Base-by-base conservation (phyloP, 2,888 invertebrate genomes). In the Lycophotia porphyrea region DNA sequence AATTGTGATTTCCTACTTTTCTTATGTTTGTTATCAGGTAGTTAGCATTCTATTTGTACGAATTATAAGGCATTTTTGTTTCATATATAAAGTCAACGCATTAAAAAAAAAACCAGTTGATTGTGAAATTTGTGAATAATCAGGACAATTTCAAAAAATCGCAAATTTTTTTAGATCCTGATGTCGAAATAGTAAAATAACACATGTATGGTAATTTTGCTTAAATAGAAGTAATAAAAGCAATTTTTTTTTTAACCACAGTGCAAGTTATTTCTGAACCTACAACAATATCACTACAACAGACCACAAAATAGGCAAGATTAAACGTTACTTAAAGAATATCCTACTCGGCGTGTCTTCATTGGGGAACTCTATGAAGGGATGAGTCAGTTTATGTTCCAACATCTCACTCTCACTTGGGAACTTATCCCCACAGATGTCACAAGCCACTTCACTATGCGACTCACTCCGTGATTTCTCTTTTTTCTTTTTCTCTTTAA, bases 271-370 rank as follows among this genome's bases (percentile, higher is more conserved):
- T 42, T 60, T 31, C 15, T 36, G 13, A 0, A 67, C 7, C 39
- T 36, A 34, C 74, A 75, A 65, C 68, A 80, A 81, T 71, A 80
- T 65, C 61, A 63, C 63, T 66, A 78, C 72, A 83, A 74, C 65
- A 49, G 11, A 47, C 58, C 42, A 83, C 13, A 27, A 60, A 52
- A 66, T 70, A 85, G 84, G 92, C 91, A 92, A 92, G 91, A 89
- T 67, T 69, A 81, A 64, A 67, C 7, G 2, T 75, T 90, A 95
- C 88, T 96, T 96, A 90, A 96, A 96, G 84, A 96, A 96, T 95
- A 96, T 96, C 81, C 96, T 94, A 90, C 94, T 95, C 1, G 96
- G 96, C 36, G 92, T 95, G 87, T 96, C 96, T 36, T 96, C 96
- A 73, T 95, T 96, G 2, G 96, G 95, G 70, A 96, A 95, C 81